Base-by-base conservation (phyloP, 2,797 vertebrate genomes). In the Manis pentadactyla region DNA sequence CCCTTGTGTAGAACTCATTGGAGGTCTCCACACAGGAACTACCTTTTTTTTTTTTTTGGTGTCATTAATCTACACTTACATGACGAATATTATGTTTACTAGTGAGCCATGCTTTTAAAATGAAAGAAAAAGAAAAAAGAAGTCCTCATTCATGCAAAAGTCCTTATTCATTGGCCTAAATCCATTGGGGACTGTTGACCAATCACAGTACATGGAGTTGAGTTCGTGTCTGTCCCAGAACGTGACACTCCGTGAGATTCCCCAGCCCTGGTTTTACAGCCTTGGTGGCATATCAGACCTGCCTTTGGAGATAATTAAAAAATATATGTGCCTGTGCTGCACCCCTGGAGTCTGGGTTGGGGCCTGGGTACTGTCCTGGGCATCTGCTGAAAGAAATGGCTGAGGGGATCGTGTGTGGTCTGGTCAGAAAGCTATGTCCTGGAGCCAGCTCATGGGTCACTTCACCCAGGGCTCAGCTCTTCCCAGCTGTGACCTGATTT, bases 251-350 rank as follows among this genome's bases (percentile, higher is more conserved):
- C 10, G 0, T 46, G 34, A 1, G 42, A 27, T 31, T 18, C 11
- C 29, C 17, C 19, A 37, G 27, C 57, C 18, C 0, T 10, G 39
- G 37, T 25, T 19, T 51, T 37, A 11, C 53, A 34, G 13, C 25
- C 15, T 82, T 37, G 68, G 73, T 31, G 25, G 5, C 17, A 2
- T 0, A 4, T 42, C 59, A 19, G 14, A 29, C 53, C 75, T 2
- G 0, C 19, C 46, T 61, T 17, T 6, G n/a, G 13, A 75, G 51
- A 42, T 39, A 9, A 29, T 37, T 6, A 27, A 37, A 51, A 17
- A 4, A 6, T 2, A 7, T 0, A 0, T 39, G 15, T 14, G 18
- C 21, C 4, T 3, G 10, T 5, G 9, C 59, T 27, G 9, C 9
- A 11, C 23, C 27, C 12, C 49, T 13, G 49, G 46, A 18, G 39